Conservation (phyloP, 2,113 vertebrate species). For the Heterochromis multidens region DNA sequence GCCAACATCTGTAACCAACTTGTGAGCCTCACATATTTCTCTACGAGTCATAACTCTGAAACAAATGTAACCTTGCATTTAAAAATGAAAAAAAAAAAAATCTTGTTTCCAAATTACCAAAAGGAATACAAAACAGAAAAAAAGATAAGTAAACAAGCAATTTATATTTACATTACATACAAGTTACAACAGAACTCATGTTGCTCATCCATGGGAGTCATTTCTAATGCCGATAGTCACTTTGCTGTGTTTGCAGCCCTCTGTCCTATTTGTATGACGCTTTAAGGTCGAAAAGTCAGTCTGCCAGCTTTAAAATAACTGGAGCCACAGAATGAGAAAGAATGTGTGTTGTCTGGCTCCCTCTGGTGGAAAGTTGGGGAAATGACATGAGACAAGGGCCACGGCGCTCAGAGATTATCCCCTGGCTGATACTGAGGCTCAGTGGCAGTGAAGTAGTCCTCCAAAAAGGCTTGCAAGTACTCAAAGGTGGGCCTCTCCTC, state of each 20-base stretch:
- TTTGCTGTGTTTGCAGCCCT: background rate
- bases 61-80: slow-evolving; percentile 40
- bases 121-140: slow-evolving; percentile 73
- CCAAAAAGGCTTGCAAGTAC: slow-evolving; percentile 98
- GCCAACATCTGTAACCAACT: slow-evolving; percentile 28
- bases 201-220: slow-evolving; percentile 72
- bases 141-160: slow-evolving; percentile 92
- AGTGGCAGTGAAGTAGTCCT: slow-evolving; percentile 99
- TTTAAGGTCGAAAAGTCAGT: slow-evolving; percentile 53
- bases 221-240: slow-evolving; percentile 34
- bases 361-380: slow-evolving; percentile 46
- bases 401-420: slow-evolving; percentile 90
- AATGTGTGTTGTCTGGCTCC: slow-evolving; percentile 29
- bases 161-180: slow-evolving; percentile 97
- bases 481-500: slow-evolving; percentile 98
- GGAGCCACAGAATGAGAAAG: slow-evolving; percentile 1
- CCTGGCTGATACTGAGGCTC: slow-evolving; percentile 99
- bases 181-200: slow-evolving; percentile 71
- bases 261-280: background rate
- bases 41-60: slow-evolving; percentile 38
- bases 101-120: slow-evolving; percentile 65
- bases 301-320: slow-evolving; percentile 33
- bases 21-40: slow-evolving; percentile 39
- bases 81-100: slow-evolving; percentile 5
- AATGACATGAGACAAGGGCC: slow-evolving; percentile 37